These are phyloP conservation scores for Platycercus adscitus DNA, from an alignment of 2,113 vertebrate species.

Conservation along the genomic window DNA sequence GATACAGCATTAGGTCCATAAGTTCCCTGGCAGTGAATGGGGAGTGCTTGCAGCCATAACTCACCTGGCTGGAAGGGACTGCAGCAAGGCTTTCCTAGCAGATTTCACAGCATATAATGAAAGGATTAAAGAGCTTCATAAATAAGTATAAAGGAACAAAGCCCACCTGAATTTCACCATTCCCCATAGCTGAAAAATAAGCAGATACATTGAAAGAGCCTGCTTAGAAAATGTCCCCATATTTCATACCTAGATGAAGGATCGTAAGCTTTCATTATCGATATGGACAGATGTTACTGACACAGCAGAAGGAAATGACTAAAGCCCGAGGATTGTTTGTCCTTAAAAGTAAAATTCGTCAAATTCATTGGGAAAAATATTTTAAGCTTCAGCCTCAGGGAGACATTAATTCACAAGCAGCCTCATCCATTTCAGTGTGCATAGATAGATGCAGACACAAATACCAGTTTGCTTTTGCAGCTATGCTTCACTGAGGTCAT, in stretches of 20 bases:
- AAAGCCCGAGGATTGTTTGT: not conserved
- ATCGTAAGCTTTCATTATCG: not conserved
- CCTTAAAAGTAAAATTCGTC: not conserved
- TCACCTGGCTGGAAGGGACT: not conserved
- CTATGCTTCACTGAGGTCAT: fast-evolving
- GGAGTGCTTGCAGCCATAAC: not conserved
- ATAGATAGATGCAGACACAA: not conserved
- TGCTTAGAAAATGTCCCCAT: not conserved
- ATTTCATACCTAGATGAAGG: not conserved
- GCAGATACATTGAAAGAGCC: not conserved
- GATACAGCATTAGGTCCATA: not conserved
- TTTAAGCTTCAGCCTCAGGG: not conserved
- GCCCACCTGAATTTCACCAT: not conserved
- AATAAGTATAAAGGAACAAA: slow-evolving; percentile 9
- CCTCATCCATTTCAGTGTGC: not conserved
- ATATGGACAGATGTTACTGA: not conserved
- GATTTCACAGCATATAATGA: not conserved
- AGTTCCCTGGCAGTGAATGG: not conserved
- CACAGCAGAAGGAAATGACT: not conserved
- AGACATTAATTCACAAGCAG: not conserved
- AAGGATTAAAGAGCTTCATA: not conserved
- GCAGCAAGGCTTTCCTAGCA: not conserved
- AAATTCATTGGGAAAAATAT: not conserved
- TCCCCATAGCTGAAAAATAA: not conserved
- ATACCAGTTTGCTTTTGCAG: not conserved